phyloP scores from a whole-genome alignment of 2,888 invertebrate species.

The Papilio demoleus region DNA sequence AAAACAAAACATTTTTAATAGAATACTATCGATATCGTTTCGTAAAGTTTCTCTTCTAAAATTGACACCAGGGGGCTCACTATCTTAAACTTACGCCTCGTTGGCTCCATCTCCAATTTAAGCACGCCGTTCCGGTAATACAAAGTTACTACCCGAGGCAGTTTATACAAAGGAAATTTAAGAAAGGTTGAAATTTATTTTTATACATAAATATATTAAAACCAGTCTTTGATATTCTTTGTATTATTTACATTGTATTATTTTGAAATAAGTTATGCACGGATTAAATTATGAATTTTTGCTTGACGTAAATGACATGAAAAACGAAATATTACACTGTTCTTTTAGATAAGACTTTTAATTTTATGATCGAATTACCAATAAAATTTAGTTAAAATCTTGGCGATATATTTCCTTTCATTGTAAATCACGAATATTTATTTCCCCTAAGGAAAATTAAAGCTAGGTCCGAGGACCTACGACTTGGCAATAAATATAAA shows the following conservation, averaged over 20 bases:
- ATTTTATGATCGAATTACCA: background rate
- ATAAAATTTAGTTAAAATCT: background rate
- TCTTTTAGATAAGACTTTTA: no score
- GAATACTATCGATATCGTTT: constrained; percentile 13
- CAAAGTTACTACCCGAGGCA: constrained; percentile 39
- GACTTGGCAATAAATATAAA: constrained; percentile 10
- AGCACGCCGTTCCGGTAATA: constrained; percentile 35
- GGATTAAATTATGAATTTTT: no score
- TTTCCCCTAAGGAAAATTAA: background rate
- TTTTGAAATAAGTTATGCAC: no score
- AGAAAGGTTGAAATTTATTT: constrained; percentile 20
- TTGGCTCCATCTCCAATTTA: constrained; percentile 54
- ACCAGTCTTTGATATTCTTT: constrained; percentile 31
- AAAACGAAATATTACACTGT: no score
- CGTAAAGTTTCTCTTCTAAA: constrained; percentile 35
- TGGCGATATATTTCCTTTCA: background rate
- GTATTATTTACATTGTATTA: no score
- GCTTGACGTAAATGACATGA: no score
- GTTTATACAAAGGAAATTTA: constrained; percentile 33
- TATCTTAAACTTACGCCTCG: constrained; percentile 67
- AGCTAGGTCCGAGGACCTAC: background rate
- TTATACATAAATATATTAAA: background rate
- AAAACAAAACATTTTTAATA: background rate
- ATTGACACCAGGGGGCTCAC: constrained; percentile 47
- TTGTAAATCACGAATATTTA: constrained; percentile 15